Evolutionary conservation across 2,113 vertebrate genomes (phyloP), one percentile per base, ranked within the genome.

Genomic region (Tyrannus savana): DNA sequence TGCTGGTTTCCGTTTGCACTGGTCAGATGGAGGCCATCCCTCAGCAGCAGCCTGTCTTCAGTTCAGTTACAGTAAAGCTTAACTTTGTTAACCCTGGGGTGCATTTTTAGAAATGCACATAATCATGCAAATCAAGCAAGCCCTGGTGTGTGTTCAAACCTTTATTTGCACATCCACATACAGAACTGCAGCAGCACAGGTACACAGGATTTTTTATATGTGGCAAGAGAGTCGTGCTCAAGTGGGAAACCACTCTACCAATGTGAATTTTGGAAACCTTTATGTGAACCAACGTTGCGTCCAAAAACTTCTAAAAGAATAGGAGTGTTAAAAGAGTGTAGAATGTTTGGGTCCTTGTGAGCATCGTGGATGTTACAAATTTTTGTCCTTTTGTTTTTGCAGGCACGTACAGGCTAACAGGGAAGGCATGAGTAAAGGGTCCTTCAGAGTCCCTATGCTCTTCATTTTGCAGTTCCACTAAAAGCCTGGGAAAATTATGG

Each of bases 361-460:
- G 16, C 18, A 24, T 53, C 0, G 0, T 77, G 33, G n/a, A 19
- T 55, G 4, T 27, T 33, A 1, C 18, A 9, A 18, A 49, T 58
- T 30, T 78, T 75, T 59, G 4, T 35, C 19, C 24, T 75, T 89
- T 55, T 58, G 5, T 50, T 94, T 96, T 81, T 92, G 10, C 3
- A 17, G 75, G 33, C 14, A 8, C 21, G n/a, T 69, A 25, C 13
- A 53, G 74, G 9, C 53, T 83, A 76, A 39, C 16, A 80, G 33
- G 30, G 37, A 83, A 68, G 18, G 15, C 52, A 58, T 21, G 14
- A 93, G 52, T 55, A 59, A 78, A 59, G 31, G 25, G 27, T 55
- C 87, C 14, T 82, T 84, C 27, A 59, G 50, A 83, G 25, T 6
- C 9, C 7, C 14, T 56, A 30, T 35, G 12, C 14, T 37, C 6